These are phyloP conservation scores for Erpornis zantholeuca DNA, from an alignment of 2,113 vertebrate species.

Conservation along the genomic window DNA sequence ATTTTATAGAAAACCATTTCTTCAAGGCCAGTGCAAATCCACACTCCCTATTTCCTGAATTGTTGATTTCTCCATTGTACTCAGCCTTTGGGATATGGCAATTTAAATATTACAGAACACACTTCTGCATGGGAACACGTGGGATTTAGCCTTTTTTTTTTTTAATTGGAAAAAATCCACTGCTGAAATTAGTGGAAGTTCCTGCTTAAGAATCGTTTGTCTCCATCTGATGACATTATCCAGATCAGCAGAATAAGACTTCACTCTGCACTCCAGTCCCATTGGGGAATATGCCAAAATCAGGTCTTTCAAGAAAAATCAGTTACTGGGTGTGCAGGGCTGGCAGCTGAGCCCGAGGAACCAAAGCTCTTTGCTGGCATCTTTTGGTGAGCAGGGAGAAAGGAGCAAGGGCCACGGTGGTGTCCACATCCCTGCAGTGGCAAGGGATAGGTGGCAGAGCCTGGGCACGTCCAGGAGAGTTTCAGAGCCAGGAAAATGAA, in stretches of 20 bases:
- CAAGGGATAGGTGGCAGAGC: background rate
- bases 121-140: background rate
- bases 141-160: background rate
- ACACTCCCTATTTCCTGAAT: background rate
- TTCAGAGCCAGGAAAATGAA: background rate
- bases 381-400: constrained; percentile 54
- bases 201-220: background rate
- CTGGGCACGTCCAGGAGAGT: background rate
- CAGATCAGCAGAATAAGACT: background rate
- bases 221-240: background rate
- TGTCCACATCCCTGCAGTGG: background rate
- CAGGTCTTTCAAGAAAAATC: background rate
- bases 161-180: background rate
- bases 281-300: background rate
- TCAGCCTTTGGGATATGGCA: background rate
- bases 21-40: background rate
- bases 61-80: background rate
- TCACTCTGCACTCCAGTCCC: background rate
- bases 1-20: background rate
- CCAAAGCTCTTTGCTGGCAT: constrained; percentile 61
- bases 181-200: background rate
- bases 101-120: background rate
- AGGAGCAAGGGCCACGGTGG: background rate
- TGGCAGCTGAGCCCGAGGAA: background rate
- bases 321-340: background rate